Evolutionary conservation across 53 echinoderm and acorn worm genomes (phyloP).

Genomic region (Paracentrotus lividus): DNA sequence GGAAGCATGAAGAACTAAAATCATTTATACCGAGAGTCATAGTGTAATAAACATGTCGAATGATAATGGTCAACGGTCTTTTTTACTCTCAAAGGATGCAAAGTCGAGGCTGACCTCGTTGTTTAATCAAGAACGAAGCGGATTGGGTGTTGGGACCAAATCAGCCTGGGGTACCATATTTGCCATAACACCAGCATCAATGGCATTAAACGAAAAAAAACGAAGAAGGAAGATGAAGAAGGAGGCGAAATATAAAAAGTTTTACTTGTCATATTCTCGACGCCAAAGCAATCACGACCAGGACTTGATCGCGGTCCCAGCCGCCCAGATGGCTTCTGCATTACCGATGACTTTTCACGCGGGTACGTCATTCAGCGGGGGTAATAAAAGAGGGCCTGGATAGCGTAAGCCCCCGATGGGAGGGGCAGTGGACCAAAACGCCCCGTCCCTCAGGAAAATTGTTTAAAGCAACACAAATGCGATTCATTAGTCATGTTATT

Average conservation of each 20-base stretch:
- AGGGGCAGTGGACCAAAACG: slow-evolving; percentile 10
- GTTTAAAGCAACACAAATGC: slow-evolving; percentile 21
- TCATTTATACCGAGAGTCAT: too few relatives aligned
- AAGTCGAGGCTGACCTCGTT: too few relatives aligned
- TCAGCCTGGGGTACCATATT: too few relatives aligned
- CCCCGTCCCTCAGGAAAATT: not conserved
- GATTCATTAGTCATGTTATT: slow-evolving; percentile 31
- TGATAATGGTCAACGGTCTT: too few relatives aligned
- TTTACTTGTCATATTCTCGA: not conserved
- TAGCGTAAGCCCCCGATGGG: slow-evolving; percentile 1
- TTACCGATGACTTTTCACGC: not conserved
- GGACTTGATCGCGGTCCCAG: slow-evolving; percentile 43
- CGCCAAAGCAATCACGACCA: slow-evolving; percentile 25
- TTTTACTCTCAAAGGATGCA: too few relatives aligned
- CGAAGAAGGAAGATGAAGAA: not conserved
- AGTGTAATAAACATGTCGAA: too few relatives aligned
- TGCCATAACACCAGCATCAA: too few relatives aligned
- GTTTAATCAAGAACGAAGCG: too few relatives aligned
- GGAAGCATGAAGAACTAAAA: too few relatives aligned
- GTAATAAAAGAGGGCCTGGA: not conserved
- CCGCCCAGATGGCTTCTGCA: slow-evolving; percentile 50
- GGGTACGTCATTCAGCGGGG: not conserved
- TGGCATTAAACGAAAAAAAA: not conserved
- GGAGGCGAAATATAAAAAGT: slow-evolving; percentile 20
- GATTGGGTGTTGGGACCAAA: too few relatives aligned